Percentiles rank a stretch among this genome's conserved stretches.
Conservation (phyloP, 2,888 invertebrate species). For the Catocala sponsa region DNA sequence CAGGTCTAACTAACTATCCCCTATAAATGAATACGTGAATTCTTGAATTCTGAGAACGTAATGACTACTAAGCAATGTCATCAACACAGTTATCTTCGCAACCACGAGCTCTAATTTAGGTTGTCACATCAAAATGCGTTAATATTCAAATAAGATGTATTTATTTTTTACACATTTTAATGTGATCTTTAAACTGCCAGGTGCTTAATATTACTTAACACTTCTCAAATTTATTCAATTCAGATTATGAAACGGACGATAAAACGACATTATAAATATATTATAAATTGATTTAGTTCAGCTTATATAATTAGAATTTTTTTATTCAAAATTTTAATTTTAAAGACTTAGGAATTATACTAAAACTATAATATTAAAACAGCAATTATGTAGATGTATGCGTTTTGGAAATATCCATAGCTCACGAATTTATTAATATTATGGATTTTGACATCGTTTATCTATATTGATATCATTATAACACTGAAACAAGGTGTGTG, state of each 20-base stretch:
- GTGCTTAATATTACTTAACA: conserved; percentile 17
- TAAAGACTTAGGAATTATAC: neutral
- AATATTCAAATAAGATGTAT: neutral
- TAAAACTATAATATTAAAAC: too few relatives aligned
- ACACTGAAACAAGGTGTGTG: too few relatives aligned
- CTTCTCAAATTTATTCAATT: conserved; percentile 13
- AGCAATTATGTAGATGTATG: neutral
- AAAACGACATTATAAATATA: neutral
- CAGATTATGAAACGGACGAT: conserved; percentile 23
- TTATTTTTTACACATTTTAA: neutral
- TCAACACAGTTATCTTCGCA: too few relatives aligned
- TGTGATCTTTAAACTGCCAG: conserved; percentile 6
- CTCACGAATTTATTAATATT: too few relatives aligned
- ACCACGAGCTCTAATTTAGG: neutral
- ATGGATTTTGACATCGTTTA: too few relatives aligned
- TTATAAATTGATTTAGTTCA: neutral
- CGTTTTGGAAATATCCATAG: neutral
- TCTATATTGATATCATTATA: too few relatives aligned
- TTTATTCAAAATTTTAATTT: conserved; percentile 1
- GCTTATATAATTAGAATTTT: conserved; percentile 5
- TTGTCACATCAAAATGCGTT: neutral
- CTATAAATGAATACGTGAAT: too few relatives aligned
- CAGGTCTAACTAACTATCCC: too few relatives aligned
- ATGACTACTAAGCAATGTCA: too few relatives aligned
- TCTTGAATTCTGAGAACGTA: too few relatives aligned